phyloP scores from a whole-genome alignment of 2,797 vertebrate genomes.

The Rhinella marina region DNA sequence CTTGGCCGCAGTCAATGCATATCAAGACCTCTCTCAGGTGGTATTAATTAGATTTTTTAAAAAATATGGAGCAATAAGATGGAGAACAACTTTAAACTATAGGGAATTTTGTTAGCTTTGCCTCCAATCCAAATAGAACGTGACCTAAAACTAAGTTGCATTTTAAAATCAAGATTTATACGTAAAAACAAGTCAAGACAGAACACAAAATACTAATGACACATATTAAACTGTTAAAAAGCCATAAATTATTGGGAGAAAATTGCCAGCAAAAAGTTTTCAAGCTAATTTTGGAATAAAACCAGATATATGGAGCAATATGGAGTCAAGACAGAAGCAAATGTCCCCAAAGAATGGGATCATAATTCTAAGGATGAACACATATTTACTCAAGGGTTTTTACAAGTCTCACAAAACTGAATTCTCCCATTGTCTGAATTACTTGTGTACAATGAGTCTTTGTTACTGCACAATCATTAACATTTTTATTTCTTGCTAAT shows the following conservation, averaged over 20 bases:
- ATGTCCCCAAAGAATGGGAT: neutral
- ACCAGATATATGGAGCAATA: neutral
- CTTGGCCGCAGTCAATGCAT: neutral
- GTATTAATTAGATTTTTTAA: neutral
- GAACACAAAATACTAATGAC: neutral
- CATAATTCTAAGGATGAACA: neutral
- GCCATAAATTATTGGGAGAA: neutral
- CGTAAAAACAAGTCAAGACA: neutral
- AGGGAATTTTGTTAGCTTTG: neutral
- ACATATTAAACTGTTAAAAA: neutral
- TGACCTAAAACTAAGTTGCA: neutral
- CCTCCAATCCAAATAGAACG: neutral
- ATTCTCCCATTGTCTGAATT: neutral
- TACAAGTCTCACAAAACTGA: neutral
- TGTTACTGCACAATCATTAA: constrained; percentile 20
- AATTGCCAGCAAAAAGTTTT: neutral
- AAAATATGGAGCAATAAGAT: neutral
- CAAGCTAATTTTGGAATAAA: neutral
- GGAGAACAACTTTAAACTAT: neutral
- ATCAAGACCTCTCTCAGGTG: neutral
- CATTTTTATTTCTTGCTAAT: neutral
- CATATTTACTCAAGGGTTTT: neutral
- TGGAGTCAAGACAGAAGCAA: neutral
- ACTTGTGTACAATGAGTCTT: constrained; percentile 18
- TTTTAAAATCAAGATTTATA: too few species aligned